A percentile compares a stretch with the other conserved stretches of the same genome.
Evolutionary conservation across 2,888 invertebrate genomes (phyloP).

Genomic region (Ophion ventricosus): DNA sequence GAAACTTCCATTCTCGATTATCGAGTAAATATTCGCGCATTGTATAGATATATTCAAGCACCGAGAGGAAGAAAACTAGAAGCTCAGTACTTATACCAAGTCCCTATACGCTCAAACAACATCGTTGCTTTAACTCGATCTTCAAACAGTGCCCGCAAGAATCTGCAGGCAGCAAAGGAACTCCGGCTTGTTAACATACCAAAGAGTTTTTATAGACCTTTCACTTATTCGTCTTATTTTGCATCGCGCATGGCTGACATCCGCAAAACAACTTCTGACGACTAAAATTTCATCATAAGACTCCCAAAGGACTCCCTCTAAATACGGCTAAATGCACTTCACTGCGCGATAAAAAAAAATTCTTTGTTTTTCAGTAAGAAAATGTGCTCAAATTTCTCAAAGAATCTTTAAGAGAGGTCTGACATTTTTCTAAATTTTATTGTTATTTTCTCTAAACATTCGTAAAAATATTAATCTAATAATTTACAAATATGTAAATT

Average conservation of each 20-base stretch:
- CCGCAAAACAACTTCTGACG: background rate
- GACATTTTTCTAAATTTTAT: too few relatives aligned
- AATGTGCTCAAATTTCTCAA: too few relatives aligned
- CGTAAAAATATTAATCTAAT: too few relatives aligned
- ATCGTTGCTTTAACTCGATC: background rate
- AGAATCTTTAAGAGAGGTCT: too few relatives aligned
- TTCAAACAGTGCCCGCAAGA: background rate
- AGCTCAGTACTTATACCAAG: conserved; percentile 49
- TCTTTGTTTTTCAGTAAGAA: too few relatives aligned
- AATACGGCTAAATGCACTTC: too few relatives aligned
- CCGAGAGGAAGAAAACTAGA: conserved; percentile 32
- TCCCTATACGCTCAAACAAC: background rate
- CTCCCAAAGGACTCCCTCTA: too few relatives aligned
- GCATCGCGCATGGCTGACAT: background rate
- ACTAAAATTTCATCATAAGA: too few relatives aligned
- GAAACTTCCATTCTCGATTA: conserved; percentile 52
- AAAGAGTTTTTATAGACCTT: conserved; percentile 40
- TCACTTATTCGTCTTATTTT: conserved; percentile 29
- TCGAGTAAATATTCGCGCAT: conserved; percentile 61
- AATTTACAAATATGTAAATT: too few relatives aligned
- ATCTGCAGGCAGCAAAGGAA: conserved; percentile 44
- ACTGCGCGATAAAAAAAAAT: too few relatives aligned
- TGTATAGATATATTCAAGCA: conserved; percentile 37
- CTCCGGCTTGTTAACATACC: conserved; percentile 52
- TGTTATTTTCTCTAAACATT: too few relatives aligned